Evolutionary conservation across 2,113 vertebrate genomes (phyloP), one percentile per base, ranked within the genome.

Genomic region (Microcebus tavaratra): DNA sequence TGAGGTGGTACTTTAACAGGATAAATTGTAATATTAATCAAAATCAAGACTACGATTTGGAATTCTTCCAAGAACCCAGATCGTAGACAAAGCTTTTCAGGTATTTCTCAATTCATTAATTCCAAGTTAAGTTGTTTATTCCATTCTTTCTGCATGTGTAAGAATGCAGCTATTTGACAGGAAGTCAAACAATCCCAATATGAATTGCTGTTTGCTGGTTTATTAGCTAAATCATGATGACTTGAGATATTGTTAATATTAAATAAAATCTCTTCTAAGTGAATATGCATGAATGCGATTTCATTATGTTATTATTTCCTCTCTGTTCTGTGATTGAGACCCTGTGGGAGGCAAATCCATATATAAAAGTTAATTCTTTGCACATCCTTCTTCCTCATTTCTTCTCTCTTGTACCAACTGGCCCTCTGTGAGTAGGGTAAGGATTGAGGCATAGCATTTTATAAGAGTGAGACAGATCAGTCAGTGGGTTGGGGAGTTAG

Each of bases 21-120:
- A 96, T 98, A 98, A 98, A 98, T 98, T 98, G 97, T 98, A 98
- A 98, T 98, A 98, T 98, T 99, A 98, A 98, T 99, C 98, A 98
- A 98, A 98, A 98, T 98, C 98, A 98, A 98, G 97, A 97, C 92
- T 97, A 96, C 92, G 97, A 67, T 96, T 98, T 99, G 97, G 97
- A 98, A 98, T 95, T 91, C 92, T 87, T 98, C 98, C 97, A 98
- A 97, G 95, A 97, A 96, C 91, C 61, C 92, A 98, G 96, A 97
- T 98, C 97, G 97, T 91, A 89, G 92, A 98, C 97, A 98, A 98
- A 98, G 97, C 90, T 98, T 98, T 98, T 95, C 96, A 98, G 98
- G 97, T 98, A 96, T 97, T 98, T 98, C 96, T 96, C 96, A 98
- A 95, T 87, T 97, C 97, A 96, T 96, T 98, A 98, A 98, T 98